Base-by-base conservation (phyloP, 2,888 invertebrate genomes). In the Brachypalpus laphriformis region DNA sequence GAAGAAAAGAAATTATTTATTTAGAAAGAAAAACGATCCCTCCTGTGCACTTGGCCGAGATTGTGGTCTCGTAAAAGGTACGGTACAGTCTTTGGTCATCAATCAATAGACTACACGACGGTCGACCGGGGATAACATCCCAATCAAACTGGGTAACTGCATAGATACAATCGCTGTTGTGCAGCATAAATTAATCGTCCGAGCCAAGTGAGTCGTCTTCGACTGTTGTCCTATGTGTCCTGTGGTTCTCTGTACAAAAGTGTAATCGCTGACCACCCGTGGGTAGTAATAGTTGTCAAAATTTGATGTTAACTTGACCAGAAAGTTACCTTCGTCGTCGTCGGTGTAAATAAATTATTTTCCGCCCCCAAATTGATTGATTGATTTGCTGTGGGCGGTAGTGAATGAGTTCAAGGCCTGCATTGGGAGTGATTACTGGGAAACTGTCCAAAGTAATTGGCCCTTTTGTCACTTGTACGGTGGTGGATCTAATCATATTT, bases 111-210 rank as follows among this genome's bases (percentile, higher is more conserved):
- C 42, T 42, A 34, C 2, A 37, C n/a, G 34, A 57, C 47, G 16
- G 51, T 47, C 66, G 34, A n/a, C n/a, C 49, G n/a, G 57, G 63
- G 89, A 25, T n/a, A n/a, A 37, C 65, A 65, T 74, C 86, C 86
- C 65, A 71, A 76, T 89, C 91, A 93, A 93, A 91, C 94, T 94
- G 94, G 94, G 94, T 91, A 94, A 94, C 93, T 94, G 94, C 91
- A 93, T 94, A 92, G 93, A 94, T 92, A 93, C 94, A 91, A 91
- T 93, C 87, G 92, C 93, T 89, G 91, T 91, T 88, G 93, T 92
- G 89, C 92, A 92, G 89, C 92, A 92, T 88, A 91, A 91, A 88
- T 89, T 92, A 87, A 90, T 91, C 87, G 89, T 90, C 87, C 91
- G 88, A 87, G 88, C 91, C 77, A 91, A 90, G 92, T 76, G 65